A percentile compares a stretch with the other conserved stretches of the same genome.
Conservation (phyloP, 2,888 invertebrate species). For the Pinctada fucata region DNA sequence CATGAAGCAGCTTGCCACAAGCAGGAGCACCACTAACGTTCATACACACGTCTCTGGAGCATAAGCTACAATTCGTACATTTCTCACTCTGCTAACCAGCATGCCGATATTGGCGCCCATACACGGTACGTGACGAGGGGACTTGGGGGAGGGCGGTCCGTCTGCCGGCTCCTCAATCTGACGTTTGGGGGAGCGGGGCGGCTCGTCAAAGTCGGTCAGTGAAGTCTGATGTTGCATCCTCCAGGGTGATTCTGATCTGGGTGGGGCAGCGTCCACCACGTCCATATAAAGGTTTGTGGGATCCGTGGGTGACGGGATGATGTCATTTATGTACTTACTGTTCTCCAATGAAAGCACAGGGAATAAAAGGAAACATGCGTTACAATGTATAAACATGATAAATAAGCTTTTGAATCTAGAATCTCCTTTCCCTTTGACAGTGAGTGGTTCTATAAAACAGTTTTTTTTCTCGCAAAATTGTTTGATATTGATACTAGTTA, state of each 20-base stretch:
- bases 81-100: slow-evolving; percentile 69
- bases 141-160: slow-evolving; percentile 49
- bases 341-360: slow-evolving; percentile 25
- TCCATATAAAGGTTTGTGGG: slow-evolving; percentile 45
- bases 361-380: slow-evolving; percentile 28
- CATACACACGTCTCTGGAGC: slow-evolving; percentile 69
- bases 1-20: background rate
- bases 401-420: too few relatives aligned
- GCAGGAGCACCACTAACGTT: background rate
- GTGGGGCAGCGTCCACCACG: slow-evolving; percentile 37
- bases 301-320: slow-evolving; percentile 61
- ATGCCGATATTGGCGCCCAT: slow-evolving; percentile 66
- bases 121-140: slow-evolving; percentile 60
- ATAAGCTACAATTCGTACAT: slow-evolving; percentile 68
- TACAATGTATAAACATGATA: slow-evolving; percentile 7
- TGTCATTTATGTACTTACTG: slow-evolving; percentile 68
- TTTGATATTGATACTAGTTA: too few relatives aligned
- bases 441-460: too few relatives aligned
- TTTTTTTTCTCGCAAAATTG: too few relatives aligned
- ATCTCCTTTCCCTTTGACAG: too few relatives aligned
- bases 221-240: background rate
- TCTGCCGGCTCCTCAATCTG: slow-evolving; percentile 37
- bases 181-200: slow-evolving; percentile 38
- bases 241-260: slow-evolving; percentile 16
- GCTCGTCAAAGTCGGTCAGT: slow-evolving; percentile 37